These are phyloP conservation scores for Helicoverpa assulta DNA, from an alignment of 2,888 invertebrate species.

Conservation along the genomic window DNA sequence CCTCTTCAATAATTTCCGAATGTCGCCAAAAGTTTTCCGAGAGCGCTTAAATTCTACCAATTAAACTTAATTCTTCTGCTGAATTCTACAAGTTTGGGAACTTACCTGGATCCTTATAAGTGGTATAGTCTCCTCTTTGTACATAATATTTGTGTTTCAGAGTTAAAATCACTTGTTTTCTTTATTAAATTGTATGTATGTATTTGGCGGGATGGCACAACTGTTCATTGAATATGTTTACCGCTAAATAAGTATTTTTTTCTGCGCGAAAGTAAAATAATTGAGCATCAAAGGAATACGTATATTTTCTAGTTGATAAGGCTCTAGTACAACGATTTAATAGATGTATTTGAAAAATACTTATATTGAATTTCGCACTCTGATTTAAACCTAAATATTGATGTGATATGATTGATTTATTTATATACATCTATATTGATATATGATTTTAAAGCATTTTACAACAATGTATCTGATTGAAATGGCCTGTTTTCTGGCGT, in stretches of 20 bases:
- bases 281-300: too few relatives aligned
- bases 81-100: slow-evolving; percentile 19
- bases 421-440: too few relatives aligned
- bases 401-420: too few relatives aligned
- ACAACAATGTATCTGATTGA: too few relatives aligned
- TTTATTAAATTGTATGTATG: slow-evolving; percentile 50
- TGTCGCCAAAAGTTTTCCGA: slow-evolving; percentile 14
- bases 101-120: slow-evolving; percentile 88
- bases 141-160: slow-evolving; percentile 75
- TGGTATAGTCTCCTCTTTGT: slow-evolving; percentile 86
- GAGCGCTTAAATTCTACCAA: slow-evolving; percentile 33
- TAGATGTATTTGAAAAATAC: not conserved
- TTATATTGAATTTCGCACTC: too few relatives aligned
- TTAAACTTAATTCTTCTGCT: slow-evolving; percentile 31
- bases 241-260: not conserved
- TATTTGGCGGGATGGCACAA: slow-evolving; percentile 14
- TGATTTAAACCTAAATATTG: too few relatives aligned
- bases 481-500: too few relatives aligned
- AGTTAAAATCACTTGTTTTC: slow-evolving; percentile 58
- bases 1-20: slow-evolving; percentile 24
- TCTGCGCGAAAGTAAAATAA: not conserved
- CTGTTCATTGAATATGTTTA: not conserved
- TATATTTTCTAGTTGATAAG: too few relatives aligned
- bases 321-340: too few relatives aligned
- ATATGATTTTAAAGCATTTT: too few relatives aligned